A percentile compares a stretch with the other conserved stretches of the same genome.
phyloP scores from a whole-genome alignment of 2,888 invertebrate genomes.

The Leucoma salicis region DNA sequence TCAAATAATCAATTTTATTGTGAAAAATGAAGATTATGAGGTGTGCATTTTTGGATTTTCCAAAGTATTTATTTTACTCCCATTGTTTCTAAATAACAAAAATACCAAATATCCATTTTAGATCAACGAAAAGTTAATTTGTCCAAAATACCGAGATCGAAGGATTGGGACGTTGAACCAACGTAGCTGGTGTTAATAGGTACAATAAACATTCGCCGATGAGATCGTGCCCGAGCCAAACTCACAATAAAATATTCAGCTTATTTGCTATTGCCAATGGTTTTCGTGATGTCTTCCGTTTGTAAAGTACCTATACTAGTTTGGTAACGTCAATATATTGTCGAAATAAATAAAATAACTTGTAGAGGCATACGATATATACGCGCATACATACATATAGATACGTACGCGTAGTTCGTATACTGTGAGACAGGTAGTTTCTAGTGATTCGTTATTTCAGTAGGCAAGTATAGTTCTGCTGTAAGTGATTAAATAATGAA shows the following conservation, averaged over 20 bases:
- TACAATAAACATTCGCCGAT: constrained; percentile 63
- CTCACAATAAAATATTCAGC: constrained; percentile 67
- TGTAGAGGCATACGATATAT: neutral
- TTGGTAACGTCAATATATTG: constrained; percentile 32
- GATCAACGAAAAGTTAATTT: constrained; percentile 24
- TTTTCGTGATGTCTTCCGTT: constrained; percentile 61
- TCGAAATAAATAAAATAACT: neutral
- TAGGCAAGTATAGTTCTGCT: neutral
- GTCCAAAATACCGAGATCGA: constrained; percentile 36
- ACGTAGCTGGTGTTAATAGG: constrained; percentile 63
- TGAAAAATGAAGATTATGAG: no score
- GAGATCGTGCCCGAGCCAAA: constrained; percentile 68
- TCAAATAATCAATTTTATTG: no score
- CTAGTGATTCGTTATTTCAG: neutral
- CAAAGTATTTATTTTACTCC: no score
- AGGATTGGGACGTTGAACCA: constrained; percentile 67
- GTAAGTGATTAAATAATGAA: neutral
- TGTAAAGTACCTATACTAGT: constrained; percentile 27
- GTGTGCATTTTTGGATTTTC: no score
- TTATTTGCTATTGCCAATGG: constrained; percentile 68
- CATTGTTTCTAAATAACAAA: constrained; percentile 7
- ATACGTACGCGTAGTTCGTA: no score
- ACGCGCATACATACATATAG: no score
- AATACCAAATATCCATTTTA: constrained; percentile 10
- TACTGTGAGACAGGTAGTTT: neutral